These are phyloP conservation scores for Morelia viridis DNA, from an alignment of 2,797 vertebrate genomes.

Conservation along the genomic window DNA sequence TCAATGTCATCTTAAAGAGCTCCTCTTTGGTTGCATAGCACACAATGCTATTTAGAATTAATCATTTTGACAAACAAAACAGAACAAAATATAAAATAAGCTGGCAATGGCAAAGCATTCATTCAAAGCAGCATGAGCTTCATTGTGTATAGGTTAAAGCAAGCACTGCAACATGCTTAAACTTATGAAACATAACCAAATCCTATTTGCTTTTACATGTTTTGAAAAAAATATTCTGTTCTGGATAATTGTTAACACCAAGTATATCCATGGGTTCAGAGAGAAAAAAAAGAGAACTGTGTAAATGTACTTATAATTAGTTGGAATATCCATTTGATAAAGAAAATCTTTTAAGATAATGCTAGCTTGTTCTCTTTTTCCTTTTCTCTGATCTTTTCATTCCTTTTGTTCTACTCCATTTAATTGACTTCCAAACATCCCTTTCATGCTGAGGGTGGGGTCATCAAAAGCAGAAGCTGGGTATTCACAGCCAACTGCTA, in stretches of 20 bases:
- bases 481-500: constrained; percentile 54
- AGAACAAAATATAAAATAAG: background rate
- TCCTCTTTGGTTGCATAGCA: background rate
- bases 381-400: constrained; percentile 13
- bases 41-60: background rate
- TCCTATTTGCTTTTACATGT: background rate
- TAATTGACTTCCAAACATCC: constrained; percentile 45
- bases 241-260: constrained; percentile 45
- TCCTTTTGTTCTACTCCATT: constrained; percentile 29
- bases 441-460: constrained; percentile 43
- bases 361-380: constrained; percentile 23
- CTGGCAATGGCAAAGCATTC: background rate
- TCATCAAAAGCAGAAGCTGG: constrained; percentile 10
- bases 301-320: constrained; percentile 44
- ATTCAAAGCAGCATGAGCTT: background rate
- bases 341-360: constrained; percentile 54
- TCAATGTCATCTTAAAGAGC: background rate
- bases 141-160: background rate
- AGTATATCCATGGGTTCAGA: constrained; percentile 43
- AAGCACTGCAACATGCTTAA: background rate
- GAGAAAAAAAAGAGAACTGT: constrained; percentile 52
- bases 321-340: constrained; percentile 57
- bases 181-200: background rate
- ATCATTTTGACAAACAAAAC: background rate
- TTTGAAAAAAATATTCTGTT: constrained; percentile 9